phyloP scores from a whole-genome alignment of 2,888 invertebrate genomes.

The Netelia virgata region DNA sequence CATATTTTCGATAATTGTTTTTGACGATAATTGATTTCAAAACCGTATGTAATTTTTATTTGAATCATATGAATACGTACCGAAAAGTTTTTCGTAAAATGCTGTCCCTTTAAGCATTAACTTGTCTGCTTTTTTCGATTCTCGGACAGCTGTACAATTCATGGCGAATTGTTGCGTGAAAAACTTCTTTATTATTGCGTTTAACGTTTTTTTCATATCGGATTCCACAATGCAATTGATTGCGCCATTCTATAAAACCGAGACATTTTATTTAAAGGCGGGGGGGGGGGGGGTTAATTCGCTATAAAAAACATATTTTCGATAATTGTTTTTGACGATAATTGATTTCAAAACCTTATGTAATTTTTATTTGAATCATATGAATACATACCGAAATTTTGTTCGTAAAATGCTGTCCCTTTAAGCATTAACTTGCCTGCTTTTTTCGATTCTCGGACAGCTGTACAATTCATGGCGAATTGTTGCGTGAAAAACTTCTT shows the following conservation, averaged over 20 bases:
- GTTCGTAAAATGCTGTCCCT: conserved; percentile 33
- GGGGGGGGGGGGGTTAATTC: too few species aligned
- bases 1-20: too few species aligned
- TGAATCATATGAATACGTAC: conserved; percentile 14
- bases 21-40: too few species aligned
- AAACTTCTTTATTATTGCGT: conserved; percentile 35
- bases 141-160: conserved; percentile 30
- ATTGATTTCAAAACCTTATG: conserved; percentile 5
- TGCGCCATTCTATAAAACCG: conserved; percentile 26
- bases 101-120: conserved; percentile 32
- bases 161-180: conserved; percentile 37
- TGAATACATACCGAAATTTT: conserved; percentile 28
- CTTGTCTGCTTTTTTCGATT: conserved; percentile 29
- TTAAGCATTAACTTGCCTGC: conserved; percentile 28
- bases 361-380: conserved; percentile 12
- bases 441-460: conserved; percentile 32
- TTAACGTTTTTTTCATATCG: conserved; percentile 23
- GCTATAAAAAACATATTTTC: too few species aligned
- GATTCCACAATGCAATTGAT: conserved; percentile 37
- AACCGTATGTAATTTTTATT: conserved; percentile 14
- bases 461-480: conserved; percentile 37
- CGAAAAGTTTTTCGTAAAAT: conserved; percentile 36
- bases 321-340: too few species aligned
- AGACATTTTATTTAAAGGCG: too few species aligned
- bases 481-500: conserved; percentile 36